These are phyloP conservation scores for Trissolcus basalis DNA, from an alignment of 1,140 invertebrate species.

Conservation along the genomic window DNA sequence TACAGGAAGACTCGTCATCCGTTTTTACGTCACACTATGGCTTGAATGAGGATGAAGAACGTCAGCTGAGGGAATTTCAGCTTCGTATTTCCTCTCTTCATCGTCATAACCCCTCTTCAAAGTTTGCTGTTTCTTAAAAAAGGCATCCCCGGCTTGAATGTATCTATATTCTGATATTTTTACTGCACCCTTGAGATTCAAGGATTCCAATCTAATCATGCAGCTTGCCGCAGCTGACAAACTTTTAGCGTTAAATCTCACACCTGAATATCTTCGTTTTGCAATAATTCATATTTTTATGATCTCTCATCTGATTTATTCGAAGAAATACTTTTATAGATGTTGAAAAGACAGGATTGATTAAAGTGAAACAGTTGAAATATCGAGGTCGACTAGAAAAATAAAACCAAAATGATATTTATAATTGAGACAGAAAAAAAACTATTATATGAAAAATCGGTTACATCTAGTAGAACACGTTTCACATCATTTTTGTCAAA, in stretches of 20 bases:
- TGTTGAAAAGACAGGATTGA: too few species aligned
- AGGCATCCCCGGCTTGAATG: slow-evolving; percentile 1
- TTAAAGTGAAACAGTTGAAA: too few species aligned
- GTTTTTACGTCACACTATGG: slow-evolving; percentile 21
- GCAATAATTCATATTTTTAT: slow-evolving; percentile 10
- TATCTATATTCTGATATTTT: slow-evolving; percentile 28
- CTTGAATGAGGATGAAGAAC: slow-evolving; percentile 8
- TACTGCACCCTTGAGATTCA: slow-evolving; percentile 23
- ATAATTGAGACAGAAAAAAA: too few species aligned
- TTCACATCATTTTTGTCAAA: too few species aligned
- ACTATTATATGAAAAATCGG: too few species aligned
- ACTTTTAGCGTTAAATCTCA: slow-evolving; percentile 8
- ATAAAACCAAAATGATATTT: too few species aligned
- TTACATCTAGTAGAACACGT: too few species aligned
- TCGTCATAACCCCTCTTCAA: slow-evolving; percentile 7
- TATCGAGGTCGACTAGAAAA: too few species aligned
- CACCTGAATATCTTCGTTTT: slow-evolving; percentile 12
- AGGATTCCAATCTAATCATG: slow-evolving; percentile 34
- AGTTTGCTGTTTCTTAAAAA: slow-evolving; percentile 26
- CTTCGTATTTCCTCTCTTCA: slow-evolving; percentile 8
- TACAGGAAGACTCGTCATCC: slow-evolving; percentile 17
- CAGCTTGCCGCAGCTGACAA: slow-evolving; percentile 9
- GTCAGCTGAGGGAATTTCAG: too few species aligned
- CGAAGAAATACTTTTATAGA: too few species aligned
- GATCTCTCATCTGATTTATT: too few species aligned